Evolutionary conservation across 2,797 vertebrate species (phyloP), one percentile per base, ranked within the genome.

Genomic region (Silurus lanzhouensis): DNA sequence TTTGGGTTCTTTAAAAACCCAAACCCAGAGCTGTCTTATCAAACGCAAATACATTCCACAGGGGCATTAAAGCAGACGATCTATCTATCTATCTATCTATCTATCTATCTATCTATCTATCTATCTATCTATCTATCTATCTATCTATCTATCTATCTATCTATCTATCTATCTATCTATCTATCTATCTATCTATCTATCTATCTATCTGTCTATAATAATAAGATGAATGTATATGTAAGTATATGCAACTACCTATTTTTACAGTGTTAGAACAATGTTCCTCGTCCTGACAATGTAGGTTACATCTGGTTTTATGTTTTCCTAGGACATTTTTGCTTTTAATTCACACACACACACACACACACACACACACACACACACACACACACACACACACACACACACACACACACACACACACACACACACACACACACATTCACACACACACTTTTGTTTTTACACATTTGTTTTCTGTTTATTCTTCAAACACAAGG

Each of bases 401-500:
- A 80, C 79, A 66, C 46, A 15, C 27, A n/a, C 57, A 68, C 55
- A 61, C 83, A 79, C 64, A 79, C 66, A 71, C 81, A 82, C 66
- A 71, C 66, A 70, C 81, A 64, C 83, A 58, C 46, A 58, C 27
- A 31, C 84, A 67, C 25, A 57, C 60, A 67, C 22, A 44, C 70
- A 31, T 38, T 91, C 91, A 68, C 88, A 83, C 82, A 68, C 84
- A 90, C 87, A 90, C 92, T 92, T 91, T 91, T 92, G 91, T 81
- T 66, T 66, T 66, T 66, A 22, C 90, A 89, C 80, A 74, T 87
- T 83, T 63, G 70, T 75, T 95, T 95, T 94, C 94, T 96, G 94
- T 95, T 95, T 94, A 94, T 92, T 92, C 91, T 92, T 93, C 89
- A 93, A 91, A 92, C 91, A 92, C 94, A 85, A 91, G 91, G 79